Percentiles rank a stretch among this genome's conserved stretches.
phyloP scores from a whole-genome alignment of 2,797 vertebrate genomes.

The Gobionotothen gibberifrons region DNA sequence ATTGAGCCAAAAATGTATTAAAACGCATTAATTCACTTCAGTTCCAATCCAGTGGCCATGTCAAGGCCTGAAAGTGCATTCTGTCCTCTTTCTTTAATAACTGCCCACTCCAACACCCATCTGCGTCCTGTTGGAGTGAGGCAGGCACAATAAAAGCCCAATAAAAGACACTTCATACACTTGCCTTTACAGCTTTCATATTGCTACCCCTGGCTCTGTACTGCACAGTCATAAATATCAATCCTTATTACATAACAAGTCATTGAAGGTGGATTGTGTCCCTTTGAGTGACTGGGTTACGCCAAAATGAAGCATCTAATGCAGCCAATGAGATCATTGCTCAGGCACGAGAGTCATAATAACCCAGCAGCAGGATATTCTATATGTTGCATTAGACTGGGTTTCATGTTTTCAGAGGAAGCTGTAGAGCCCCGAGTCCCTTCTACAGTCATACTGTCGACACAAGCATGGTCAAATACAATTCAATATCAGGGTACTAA shows the following conservation, averaged over 20 bases:
- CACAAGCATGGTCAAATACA: background rate
- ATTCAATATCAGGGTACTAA: too few species aligned
- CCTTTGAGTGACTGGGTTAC: slow-evolving; percentile 38
- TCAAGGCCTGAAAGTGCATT: slow-evolving; percentile 48
- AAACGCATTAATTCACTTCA: slow-evolving; percentile 38
- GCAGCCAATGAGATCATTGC: slow-evolving; percentile 21
- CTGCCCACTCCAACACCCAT: slow-evolving; percentile 51
- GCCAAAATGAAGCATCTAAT: slow-evolving; percentile 30
- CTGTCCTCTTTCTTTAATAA: slow-evolving; percentile 28
- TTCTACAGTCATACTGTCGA: background rate
- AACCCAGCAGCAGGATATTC: slow-evolving; percentile 4
- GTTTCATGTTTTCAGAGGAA: slow-evolving; percentile 4
- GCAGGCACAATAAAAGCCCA: slow-evolving; percentile 51
- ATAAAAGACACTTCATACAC: slow-evolving; percentile 59
- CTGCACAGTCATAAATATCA: slow-evolving; percentile 54
- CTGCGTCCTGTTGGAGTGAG: slow-evolving; percentile 41
- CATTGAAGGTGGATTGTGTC: slow-evolving; percentile 33
- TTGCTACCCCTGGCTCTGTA: slow-evolving; percentile 32
- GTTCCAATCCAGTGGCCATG: slow-evolving; percentile 50
- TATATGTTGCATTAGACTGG: slow-evolving; percentile 1
- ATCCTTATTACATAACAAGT: slow-evolving; percentile 47
- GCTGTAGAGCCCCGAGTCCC: background rate
- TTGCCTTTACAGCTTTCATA: slow-evolving; percentile 46
- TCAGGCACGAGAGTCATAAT: slow-evolving; percentile 9
- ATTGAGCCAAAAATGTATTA: slow-evolving; percentile 61